phyloP scores from a whole-genome alignment of 2,797 vertebrate genomes.

The Argya squamiceps region DNA sequence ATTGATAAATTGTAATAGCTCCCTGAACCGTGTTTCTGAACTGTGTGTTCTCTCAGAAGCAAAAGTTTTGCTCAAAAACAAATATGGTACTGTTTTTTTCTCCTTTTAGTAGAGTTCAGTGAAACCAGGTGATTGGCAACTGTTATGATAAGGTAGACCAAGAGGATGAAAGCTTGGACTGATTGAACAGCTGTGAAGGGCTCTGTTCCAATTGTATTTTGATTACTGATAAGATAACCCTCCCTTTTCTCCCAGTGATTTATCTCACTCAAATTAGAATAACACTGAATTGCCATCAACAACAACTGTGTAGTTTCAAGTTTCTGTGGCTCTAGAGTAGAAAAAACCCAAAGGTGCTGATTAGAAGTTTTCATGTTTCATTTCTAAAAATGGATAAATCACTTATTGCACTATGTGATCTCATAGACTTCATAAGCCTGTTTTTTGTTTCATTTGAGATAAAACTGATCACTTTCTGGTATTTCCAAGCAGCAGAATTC shows the following conservation, averaged over 20 bases:
- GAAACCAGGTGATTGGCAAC: constrained; percentile 50
- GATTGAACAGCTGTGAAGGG: constrained; percentile 65
- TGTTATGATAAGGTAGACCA: constrained; percentile 35
- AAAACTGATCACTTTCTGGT: background rate
- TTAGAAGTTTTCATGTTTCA: background rate
- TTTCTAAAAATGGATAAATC: constrained; percentile 14
- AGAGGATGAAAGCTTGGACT: constrained; percentile 55
- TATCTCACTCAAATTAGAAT: constrained; percentile 54
- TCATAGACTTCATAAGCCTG: background rate
- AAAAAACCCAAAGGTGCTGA: background rate
- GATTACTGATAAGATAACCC: constrained; percentile 68
- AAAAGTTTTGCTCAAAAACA: background rate
- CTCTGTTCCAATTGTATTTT: constrained; percentile 54
- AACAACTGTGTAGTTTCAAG: constrained; percentile 53
- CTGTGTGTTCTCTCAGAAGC: background rate
- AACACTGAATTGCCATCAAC: constrained; percentile 53
- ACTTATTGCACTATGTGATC: background rate
- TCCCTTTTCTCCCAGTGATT: constrained; percentile 38
- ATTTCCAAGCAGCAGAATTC: background rate
- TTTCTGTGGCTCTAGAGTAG: background rate
- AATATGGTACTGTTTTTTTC: background rate
- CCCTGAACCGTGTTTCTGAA: background rate
- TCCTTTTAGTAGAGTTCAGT: background rate
- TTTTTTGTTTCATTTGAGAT: background rate
- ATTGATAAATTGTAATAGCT: background rate